Percentiles rank a stretch among this genome's conserved stretches.
These are phyloP conservation scores for Drosophila punjabiensis DNA, from an alignment of 1,140 invertebrate genomes.

Conservation along the genomic window DNA sequence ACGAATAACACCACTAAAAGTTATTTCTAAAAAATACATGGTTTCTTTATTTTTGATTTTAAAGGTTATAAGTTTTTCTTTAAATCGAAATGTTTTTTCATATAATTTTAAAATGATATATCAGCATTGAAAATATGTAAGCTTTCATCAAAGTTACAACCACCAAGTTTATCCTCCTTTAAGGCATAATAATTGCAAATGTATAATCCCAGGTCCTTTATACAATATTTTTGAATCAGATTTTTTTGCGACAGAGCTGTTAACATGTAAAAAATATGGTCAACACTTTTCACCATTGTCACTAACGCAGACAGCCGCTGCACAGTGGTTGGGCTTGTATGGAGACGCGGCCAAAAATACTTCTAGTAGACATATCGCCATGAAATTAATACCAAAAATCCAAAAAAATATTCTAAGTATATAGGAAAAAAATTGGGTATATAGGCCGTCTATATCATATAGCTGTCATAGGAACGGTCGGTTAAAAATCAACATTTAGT, in stretches of 20 bases:
- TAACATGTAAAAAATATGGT: constrained; percentile 4
- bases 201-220: too few relatives aligned
- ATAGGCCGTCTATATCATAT: too few relatives aligned
- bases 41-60: background rate
- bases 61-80: background rate
- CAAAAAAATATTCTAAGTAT: too few relatives aligned
- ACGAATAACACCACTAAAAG: background rate
- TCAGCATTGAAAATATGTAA: background rate
- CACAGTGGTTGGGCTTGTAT: too few relatives aligned
- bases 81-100: background rate
- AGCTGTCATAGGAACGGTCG: too few relatives aligned
- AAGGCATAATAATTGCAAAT: background rate
- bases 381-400: too few relatives aligned
- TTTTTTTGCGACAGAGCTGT: background rate
- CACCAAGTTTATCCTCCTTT: background rate
- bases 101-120: background rate
- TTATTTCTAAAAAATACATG: background rate
- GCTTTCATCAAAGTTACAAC: too few relatives aligned
- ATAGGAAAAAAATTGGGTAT: too few relatives aligned
- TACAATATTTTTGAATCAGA: background rate
- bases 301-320: background rate
- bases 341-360: too few relatives aligned
- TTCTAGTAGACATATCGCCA: too few relatives aligned
- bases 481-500: too few relatives aligned
- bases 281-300: constrained; percentile 7